These are phyloP conservation scores for Cinclus cinclus DNA, from an alignment of 2,113 vertebrate genomes.

Conservation along the genomic window DNA sequence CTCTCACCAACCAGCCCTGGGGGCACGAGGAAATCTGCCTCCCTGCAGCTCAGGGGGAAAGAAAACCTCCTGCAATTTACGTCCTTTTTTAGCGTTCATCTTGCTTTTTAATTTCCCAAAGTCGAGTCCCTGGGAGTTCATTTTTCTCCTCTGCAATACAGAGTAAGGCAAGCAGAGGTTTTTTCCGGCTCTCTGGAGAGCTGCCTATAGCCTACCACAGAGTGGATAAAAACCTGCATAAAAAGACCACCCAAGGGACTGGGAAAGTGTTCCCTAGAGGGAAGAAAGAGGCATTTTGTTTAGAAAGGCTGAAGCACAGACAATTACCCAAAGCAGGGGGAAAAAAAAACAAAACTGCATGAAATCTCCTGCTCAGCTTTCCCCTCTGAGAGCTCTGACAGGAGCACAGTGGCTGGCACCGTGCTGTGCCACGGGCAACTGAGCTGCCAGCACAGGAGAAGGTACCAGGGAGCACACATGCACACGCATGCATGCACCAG, in stretches of 20 bases:
- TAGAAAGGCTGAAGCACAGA: conserved; percentile 32
- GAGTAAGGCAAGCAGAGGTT: background rate
- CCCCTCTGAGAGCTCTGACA: background rate
- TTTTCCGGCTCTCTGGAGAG: conserved; percentile 11
- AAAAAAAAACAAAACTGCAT: background rate
- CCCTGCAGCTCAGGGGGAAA: background rate
- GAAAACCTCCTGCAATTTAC: background rate
- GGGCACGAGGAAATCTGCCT: background rate
- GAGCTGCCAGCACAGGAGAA: accelerated
- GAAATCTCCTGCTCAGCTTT: background rate
- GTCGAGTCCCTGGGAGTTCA: background rate
- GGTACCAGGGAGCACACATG: background rate
- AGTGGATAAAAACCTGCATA: conserved; percentile 41
- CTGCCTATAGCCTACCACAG: conserved; percentile 49
- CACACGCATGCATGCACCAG: accelerated
- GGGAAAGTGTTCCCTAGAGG: conserved; percentile 59
- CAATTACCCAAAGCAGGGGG: conserved; percentile 27
- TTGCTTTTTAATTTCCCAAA: conserved; percentile 15
- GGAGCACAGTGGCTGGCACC: accelerated
- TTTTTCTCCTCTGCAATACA: background rate
- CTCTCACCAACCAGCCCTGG: background rate
- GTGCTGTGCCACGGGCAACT: accelerated
- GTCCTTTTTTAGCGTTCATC: background rate
- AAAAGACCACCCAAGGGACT: conserved; percentile 67
- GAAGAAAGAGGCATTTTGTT: conserved; percentile 63